A percentile compares a stretch with the other conserved stretches of the same genome.
phyloP scores from a whole-genome alignment of 2,888 invertebrate species.

The Thumatha senex region DNA sequence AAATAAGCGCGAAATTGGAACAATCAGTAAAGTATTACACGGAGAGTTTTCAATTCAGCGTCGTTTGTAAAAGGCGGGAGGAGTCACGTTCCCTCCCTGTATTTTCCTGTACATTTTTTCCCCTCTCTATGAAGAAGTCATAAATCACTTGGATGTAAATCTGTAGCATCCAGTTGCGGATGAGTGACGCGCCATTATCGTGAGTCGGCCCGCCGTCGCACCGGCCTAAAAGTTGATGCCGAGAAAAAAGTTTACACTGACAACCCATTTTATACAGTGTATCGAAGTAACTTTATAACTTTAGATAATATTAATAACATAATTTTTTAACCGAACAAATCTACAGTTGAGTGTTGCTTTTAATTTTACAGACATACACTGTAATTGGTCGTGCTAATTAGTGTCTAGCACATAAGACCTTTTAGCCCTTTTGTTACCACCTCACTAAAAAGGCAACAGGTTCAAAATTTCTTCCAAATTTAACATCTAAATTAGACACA shows the following conservation, averaged over 20 bases:
- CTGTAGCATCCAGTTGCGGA: slow-evolving; percentile 77
- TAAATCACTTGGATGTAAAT: slow-evolving; percentile 82
- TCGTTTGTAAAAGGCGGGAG: slow-evolving; percentile 36
- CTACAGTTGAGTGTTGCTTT: slow-evolving; percentile 12
- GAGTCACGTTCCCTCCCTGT: slow-evolving; percentile 43
- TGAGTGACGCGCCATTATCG: slow-evolving; percentile 82
- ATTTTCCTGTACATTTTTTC: slow-evolving; percentile 72
- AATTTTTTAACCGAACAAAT: slow-evolving; percentile 16
- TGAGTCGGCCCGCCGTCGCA: slow-evolving; percentile 44
- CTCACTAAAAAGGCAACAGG: too few relatives aligned
- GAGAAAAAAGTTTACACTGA: slow-evolving; percentile 44
- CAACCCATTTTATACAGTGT: slow-evolving; percentile 49
- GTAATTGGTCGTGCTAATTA: too few relatives aligned
- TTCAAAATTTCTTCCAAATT: too few relatives aligned
- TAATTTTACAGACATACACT: background rate
- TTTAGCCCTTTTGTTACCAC: too few relatives aligned
- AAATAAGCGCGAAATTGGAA: slow-evolving; percentile 24
- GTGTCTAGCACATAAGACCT: too few relatives aligned
- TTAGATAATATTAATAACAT: slow-evolving; percentile 27
- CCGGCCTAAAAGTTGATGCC: slow-evolving; percentile 67
- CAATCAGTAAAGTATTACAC: slow-evolving; percentile 42
- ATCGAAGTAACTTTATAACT: slow-evolving; percentile 25
- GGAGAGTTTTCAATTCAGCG: slow-evolving; percentile 44
- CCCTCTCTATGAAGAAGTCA: slow-evolving; percentile 81
- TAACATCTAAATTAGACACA: too few relatives aligned